A percentile compares a stretch with the other conserved stretches of the same genome.
These are phyloP conservation scores for Centropus unirufus DNA, from an alignment of 2,113 vertebrate genomes.

Conservation along the genomic window DNA sequence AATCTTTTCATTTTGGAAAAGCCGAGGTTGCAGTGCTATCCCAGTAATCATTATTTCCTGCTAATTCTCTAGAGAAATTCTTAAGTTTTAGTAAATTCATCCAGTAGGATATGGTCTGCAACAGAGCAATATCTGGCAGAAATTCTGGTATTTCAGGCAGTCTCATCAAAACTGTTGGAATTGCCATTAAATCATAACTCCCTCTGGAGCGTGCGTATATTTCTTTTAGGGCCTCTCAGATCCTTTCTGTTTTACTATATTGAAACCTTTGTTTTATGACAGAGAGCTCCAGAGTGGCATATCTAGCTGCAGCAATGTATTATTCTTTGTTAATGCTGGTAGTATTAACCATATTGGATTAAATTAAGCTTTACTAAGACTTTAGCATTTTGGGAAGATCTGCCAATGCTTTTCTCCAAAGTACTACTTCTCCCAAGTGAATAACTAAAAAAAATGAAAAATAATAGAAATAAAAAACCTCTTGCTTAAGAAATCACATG, in stretches of 20 bases:
- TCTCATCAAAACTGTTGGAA: not conserved
- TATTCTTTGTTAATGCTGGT: not conserved
- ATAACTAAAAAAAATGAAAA: not conserved
- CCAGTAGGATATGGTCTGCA: not conserved
- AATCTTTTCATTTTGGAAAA: not conserved
- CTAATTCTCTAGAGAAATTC: not conserved
- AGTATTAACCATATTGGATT: not conserved
- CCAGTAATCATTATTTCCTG: not conserved
- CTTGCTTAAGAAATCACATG: not conserved
- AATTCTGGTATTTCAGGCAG: not conserved
- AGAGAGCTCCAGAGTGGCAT: not conserved
- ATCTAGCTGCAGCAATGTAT: not conserved
- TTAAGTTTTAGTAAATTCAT: not conserved
- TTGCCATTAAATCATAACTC: not conserved
- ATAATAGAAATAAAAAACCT: not conserved
- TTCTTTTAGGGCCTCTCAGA: constrained; percentile 8
- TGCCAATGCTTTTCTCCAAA: not conserved
- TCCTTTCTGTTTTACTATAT: not conserved
- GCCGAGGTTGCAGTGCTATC: not conserved
- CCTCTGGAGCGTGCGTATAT: not conserved
- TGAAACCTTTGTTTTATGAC: not conserved
- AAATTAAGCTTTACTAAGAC: not conserved
- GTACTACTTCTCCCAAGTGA: not conserved
- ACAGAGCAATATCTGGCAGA: not conserved
- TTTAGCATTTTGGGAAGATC: not conserved